Evolutionary conservation across 1,140 invertebrate species (phyloP), one percentile per base, ranked within the genome.

Genomic region (Sinella curviseta): DNA sequence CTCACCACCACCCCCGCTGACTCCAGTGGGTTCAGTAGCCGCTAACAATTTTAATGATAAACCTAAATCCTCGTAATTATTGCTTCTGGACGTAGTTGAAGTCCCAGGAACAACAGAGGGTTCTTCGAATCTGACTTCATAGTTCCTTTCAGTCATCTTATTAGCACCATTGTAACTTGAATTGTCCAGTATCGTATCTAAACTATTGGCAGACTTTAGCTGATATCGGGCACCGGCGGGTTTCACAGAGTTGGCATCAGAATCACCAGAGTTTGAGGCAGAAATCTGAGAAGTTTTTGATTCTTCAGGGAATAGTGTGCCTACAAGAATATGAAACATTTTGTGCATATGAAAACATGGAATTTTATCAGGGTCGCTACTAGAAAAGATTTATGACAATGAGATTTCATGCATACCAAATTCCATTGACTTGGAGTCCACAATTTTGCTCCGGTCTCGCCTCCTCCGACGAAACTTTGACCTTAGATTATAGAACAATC

Each of bases 371-470:
- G n/a, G n/a, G n/a, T n/a, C n/a, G n/a, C n/a, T n/a, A n/a, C n/a
- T n/a, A n/a, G n/a, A 60, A 60, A n/a, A n/a, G 12, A 60, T 60
- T 60, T n/a, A n/a, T n/a, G n/a, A 26, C 57, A 65, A n/a, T 26
- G 16, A 14, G 57, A 12, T 65, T 17, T 65, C 57, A 65, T n/a
- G 26, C 31, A n/a, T 80, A 83, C 82, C 80, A 67, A 83, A 81
- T 77, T 83, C 80, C 30, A 36, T 77, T 1, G 76, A 80, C 54
- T 81, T 81, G 1, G 80, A 81, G 57, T 83, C 82, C 0, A 83
- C 48, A 60, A 80, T 77, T 80, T 80, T 81, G 48, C 35, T 78
- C 36, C 78, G 36, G 16, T 83, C 82, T 39, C 78, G 76, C 36
- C 77, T 74, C 16, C 75, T 77, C 35, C 70, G 76, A 1, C 78